Evolutionary conservation across 2,888 invertebrate species (phyloP).

Genomic region (Nematopogon swammerdamellus): DNA sequence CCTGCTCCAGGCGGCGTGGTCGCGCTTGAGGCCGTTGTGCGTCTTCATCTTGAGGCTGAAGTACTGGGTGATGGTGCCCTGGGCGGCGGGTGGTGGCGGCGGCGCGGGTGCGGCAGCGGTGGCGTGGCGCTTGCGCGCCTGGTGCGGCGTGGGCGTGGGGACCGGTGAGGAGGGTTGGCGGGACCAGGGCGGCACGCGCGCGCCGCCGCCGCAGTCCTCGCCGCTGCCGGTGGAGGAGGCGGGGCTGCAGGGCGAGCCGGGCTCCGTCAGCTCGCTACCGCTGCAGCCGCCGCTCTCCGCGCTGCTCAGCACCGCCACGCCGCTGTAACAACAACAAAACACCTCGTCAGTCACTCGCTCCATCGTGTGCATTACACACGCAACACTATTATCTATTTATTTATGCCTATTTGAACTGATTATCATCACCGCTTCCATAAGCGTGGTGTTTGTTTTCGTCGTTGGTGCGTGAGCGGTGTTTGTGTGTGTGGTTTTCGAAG

Average conservation of each 20-base stretch:
- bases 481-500: too few species aligned
- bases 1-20: slow-evolving; percentile 22
- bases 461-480: too few species aligned
- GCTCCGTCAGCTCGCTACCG: slow-evolving; percentile 78
- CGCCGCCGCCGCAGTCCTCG: slow-evolving; percentile 54
- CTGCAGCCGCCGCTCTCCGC: slow-evolving; percentile 68
- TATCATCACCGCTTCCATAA: too few species aligned
- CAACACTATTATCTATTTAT: too few species aligned
- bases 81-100: slow-evolving; percentile 35
- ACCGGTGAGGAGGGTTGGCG: slow-evolving; percentile 34
- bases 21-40: slow-evolving; percentile 51
- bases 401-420: too few species aligned
- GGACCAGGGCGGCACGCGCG: slow-evolving; percentile 53
- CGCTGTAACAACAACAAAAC: slow-evolving; percentile 58
- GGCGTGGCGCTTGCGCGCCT: slow-evolving; percentile 9
- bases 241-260: slow-evolving; percentile 80
- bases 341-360: neutral
- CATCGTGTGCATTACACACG: too few species aligned
- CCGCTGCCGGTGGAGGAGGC: slow-evolving; percentile 55
- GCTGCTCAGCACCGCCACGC: slow-evolving; percentile 77
- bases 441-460: too few species aligned
- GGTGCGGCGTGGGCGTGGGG: slow-evolving; percentile 26
- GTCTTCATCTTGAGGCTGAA: slow-evolving; percentile 83
- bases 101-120: too few species aligned
- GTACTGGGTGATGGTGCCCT: slow-evolving; percentile 82